phyloP scores from a whole-genome alignment of 2,113 vertebrate species.

The Pantherophis guttatus region DNA sequence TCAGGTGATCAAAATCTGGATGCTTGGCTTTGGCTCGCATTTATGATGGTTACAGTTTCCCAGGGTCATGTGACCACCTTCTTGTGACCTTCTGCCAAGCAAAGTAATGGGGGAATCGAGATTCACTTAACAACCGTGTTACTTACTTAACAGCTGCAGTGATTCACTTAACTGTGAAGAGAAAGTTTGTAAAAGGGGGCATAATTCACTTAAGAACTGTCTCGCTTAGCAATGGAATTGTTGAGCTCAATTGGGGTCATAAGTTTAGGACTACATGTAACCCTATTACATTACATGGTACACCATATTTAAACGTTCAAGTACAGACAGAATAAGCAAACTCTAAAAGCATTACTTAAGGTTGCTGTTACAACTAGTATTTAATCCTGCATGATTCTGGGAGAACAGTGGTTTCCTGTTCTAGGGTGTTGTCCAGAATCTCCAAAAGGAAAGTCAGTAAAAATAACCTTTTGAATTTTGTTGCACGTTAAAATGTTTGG shows the following conservation, averaged over 20 bases:
- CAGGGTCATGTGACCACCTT: not conserved
- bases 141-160: not conserved
- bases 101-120: not conserved
- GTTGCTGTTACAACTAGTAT: constrained; percentile 76
- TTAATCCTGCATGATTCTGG: constrained; percentile 83
- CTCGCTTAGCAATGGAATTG: not conserved
- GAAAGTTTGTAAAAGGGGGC: not conserved
- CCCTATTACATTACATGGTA: not conserved
- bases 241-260: not conserved
- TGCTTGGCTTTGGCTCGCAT: not conserved
- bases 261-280: not conserved
- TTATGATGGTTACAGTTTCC: not conserved
- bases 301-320: constrained; percentile 32
- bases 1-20: not conserved
- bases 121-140: not conserved
- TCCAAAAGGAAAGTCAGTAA: constrained; percentile 82
- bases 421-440: constrained; percentile 78
- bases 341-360: constrained; percentile 69
- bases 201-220: not conserved
- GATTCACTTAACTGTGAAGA: not conserved
- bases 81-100: not conserved
- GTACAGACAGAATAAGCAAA: constrained; percentile 69
- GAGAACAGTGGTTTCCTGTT: constrained; percentile 87
- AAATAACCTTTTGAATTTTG: constrained; percentile 83
- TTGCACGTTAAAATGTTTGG: constrained; percentile 71